These are phyloP conservation scores for Trachelus stipa DNA, from an alignment of 2,888 invertebrate genomes.

Conservation along the genomic window DNA sequence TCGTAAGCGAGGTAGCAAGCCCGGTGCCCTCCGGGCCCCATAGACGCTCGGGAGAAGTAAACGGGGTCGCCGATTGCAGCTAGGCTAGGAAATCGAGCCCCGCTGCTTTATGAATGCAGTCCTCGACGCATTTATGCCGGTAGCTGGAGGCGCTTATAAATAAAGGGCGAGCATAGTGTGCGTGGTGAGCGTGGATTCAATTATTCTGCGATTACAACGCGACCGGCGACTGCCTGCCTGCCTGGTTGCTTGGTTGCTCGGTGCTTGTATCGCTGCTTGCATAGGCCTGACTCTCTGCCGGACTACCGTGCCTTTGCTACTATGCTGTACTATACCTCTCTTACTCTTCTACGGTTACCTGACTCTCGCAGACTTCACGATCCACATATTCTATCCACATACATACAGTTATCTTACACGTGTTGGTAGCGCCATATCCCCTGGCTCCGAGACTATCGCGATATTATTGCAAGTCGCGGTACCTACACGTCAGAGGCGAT, in stretches of 20 bases:
- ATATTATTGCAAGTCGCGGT: slow-evolving; percentile 22
- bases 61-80: slow-evolving; percentile 49
- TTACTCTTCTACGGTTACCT: not conserved
- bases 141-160: slow-evolving; percentile 60
- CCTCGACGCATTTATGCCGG: slow-evolving; percentile 55
- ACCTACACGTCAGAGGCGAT: slow-evolving; percentile 29
- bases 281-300: not conserved
- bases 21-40: slow-evolving; percentile 39
- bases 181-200: slow-evolving; percentile 55
- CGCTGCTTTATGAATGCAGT: slow-evolving; percentile 59
- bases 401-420: not conserved
- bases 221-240: slow-evolving; percentile 36
- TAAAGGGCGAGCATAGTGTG: slow-evolving; percentile 47
- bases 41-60: slow-evolving; percentile 27
- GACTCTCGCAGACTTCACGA: not conserved
- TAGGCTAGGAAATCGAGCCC: slow-evolving; percentile 28
- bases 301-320: not conserved
- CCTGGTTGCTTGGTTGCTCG: not conserved
- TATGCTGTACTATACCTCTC: not conserved
- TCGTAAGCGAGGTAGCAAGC: slow-evolving; percentile 53
- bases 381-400: not conserved
- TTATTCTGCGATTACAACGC: slow-evolving; percentile 62
- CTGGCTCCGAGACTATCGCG: slow-evolving; percentile 19
- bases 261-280: not conserved
- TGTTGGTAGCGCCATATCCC: slow-evolving; percentile 4